These are phyloP conservation scores for Dasyornis broadbenti DNA, from an alignment of 2,113 vertebrate species.

Conservation along the genomic window DNA sequence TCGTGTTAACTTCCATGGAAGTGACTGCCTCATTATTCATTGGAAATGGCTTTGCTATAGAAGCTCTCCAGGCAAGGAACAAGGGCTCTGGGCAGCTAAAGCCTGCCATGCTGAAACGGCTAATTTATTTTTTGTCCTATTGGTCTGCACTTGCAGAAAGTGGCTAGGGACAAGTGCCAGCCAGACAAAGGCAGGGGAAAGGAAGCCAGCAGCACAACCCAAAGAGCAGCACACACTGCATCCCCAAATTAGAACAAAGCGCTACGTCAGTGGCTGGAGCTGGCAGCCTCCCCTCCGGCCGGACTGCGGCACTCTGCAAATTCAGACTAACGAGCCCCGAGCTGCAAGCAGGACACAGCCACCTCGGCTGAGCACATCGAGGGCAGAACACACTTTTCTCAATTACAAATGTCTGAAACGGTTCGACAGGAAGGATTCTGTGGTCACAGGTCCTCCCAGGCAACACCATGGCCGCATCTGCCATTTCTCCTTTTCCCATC, in stretches of 20 bases:
- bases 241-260: slow-evolving; percentile 6
- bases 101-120: not conserved
- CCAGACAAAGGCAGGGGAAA: not conserved
- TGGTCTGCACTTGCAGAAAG: slow-evolving; percentile 26
- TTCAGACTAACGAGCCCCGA: not conserved
- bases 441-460: not conserved
- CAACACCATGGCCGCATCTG: fast-evolving
- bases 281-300: not conserved
- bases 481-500: not conserved
- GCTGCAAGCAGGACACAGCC: not conserved
- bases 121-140: slow-evolving; percentile 11
- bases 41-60: not conserved
- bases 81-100: not conserved
- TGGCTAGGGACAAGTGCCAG: not conserved
- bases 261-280: not conserved
- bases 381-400: not conserved
- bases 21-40: not conserved
- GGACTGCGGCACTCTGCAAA: not conserved
- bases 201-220: slow-evolving; percentile 31
- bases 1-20: not conserved
- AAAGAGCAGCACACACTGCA: not conserved
- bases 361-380: fast-evolving
- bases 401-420: not conserved
- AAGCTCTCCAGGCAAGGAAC: not conserved
- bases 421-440: not conserved